Evolutionary conservation across 2,797 vertebrate species (phyloP).

Genomic region (Notolabrus celidotus): DNA sequence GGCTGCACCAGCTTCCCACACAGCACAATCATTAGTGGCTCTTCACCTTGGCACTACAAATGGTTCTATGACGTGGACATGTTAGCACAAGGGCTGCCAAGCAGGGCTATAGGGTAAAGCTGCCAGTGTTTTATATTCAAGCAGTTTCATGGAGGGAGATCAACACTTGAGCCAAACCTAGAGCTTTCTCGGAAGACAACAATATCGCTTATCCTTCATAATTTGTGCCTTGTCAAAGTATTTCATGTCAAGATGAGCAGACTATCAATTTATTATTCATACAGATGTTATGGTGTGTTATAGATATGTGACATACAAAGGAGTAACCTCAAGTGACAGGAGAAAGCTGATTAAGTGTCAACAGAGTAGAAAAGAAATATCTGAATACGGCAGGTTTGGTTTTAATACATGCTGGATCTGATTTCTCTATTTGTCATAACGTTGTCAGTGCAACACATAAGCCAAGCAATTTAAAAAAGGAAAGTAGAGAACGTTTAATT

Average conservation of each 20-base stretch:
- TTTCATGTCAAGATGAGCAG: no score
- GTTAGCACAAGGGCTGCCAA: conserved; percentile 60
- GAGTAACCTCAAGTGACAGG: no score
- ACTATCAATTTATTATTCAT: no score
- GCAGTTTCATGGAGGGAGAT: conserved; percentile 50
- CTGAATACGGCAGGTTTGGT: conserved; percentile 34
- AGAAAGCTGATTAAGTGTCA: conserved; percentile 43
- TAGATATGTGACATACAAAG: no score
- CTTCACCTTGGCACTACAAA: conserved; percentile 50
- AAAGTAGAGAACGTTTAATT: conserved; percentile 49
- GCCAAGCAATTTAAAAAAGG: conserved; percentile 51
- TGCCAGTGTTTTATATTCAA: conserved; percentile 44
- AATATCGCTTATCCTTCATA: conserved; percentile 31
- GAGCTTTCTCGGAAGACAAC: conserved; percentile 36
- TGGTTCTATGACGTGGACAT: conserved; percentile 54
- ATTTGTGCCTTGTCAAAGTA: no score
- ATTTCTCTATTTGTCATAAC: conserved; percentile 29
- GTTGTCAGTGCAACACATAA: conserved; percentile 18
- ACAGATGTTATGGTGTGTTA: no score
- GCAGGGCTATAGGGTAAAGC: conserved; percentile 39
- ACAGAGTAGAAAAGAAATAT: conserved; percentile 27
- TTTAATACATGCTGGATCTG: conserved; percentile 50
- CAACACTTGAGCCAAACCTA: conserved; percentile 41
- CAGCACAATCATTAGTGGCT: conserved; percentile 63
- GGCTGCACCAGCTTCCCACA: conserved; percentile 65